Percentiles rank a stretch among this genome's conserved stretches.
Conservation (phyloP, 2,888 invertebrate species). For the Masnerella sp. region DNA sequence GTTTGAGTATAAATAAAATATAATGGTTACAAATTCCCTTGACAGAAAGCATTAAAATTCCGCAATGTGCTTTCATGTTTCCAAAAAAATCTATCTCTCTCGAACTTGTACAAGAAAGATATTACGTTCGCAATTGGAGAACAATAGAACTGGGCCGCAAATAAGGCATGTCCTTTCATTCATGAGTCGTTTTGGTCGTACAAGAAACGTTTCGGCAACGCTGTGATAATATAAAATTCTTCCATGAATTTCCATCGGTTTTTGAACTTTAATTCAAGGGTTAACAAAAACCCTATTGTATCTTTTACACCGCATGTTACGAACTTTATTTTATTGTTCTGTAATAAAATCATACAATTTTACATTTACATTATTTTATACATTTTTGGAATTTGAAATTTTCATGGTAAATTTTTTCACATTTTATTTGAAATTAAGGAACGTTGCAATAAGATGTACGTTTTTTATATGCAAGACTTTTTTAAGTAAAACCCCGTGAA, state of each 20-base stretch:
- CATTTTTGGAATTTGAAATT: no score
- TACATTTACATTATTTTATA: no score
- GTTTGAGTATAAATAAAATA: no score
- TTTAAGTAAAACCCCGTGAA: no score
- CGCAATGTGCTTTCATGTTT: constrained; percentile 1
- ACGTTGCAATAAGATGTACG: no score
- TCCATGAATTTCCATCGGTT: background rate
- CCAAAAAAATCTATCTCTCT: constrained; percentile 7
- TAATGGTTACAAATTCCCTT: no score
- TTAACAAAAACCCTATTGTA: background rate
- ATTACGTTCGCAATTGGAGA: constrained; percentile 15
- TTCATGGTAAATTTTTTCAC: no score
- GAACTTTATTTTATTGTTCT: no score
- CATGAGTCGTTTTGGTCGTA: constrained; percentile 8
- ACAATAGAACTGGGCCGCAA: constrained; percentile 21
- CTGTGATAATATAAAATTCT: constrained; percentile 5
- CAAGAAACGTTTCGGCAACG: constrained; percentile 5
- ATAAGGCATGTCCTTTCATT: constrained; percentile 20
- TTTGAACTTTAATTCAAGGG: constrained; percentile 1
- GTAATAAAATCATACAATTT: no score
- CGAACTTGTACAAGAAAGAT: background rate
- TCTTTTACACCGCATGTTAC: no score
- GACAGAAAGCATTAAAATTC: constrained; percentile 7
- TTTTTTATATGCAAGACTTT: no score
- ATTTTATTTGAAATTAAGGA: no score